phyloP scores from a whole-genome alignment of 1,140 invertebrate genomes.

The Zaprionus camerounensis region DNA sequence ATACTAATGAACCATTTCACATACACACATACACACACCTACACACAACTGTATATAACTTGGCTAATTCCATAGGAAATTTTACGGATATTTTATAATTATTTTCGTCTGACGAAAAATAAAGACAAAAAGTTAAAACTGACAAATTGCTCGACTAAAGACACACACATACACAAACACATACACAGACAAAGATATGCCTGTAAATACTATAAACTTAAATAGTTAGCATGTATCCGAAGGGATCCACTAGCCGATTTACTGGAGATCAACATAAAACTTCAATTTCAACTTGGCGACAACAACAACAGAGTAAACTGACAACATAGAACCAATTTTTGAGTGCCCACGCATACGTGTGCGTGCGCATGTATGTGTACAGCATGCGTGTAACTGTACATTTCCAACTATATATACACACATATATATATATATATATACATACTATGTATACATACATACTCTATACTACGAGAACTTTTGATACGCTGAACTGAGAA shows the following conservation, averaged over 20 bases:
- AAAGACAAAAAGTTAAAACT: slow-evolving; percentile 6
- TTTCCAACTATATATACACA: slow-evolving; percentile 47
- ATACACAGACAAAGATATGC: slow-evolving; percentile 19
- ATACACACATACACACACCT: slow-evolving; percentile 2
- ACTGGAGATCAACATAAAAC: slow-evolving; percentile 19
- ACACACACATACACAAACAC: background rate
- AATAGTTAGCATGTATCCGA: slow-evolving; percentile 41
- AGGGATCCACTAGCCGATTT: slow-evolving; percentile 19
- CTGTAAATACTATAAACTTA: slow-evolving; percentile 25
- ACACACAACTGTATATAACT: slow-evolving; percentile 13
- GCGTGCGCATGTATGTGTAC: slow-evolving; percentile 1
- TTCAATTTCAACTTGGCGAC: slow-evolving; percentile 37
- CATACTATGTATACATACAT: slow-evolving; percentile 7
- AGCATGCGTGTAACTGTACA: slow-evolving; percentile 53
- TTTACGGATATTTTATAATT: slow-evolving; percentile 7
- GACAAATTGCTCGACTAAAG: slow-evolving; percentile 10
- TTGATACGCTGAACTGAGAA: slow-evolving; percentile 54
- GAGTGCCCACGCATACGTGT: slow-evolving; percentile 39
- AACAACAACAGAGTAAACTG: slow-evolving; percentile 26
- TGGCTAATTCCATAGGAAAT: slow-evolving; percentile 15
- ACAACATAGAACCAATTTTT: slow-evolving; percentile 76
- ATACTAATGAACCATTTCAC: slow-evolving; percentile 10
- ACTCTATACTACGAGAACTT: slow-evolving; percentile 41
- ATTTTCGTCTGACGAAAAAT: slow-evolving; percentile 9
- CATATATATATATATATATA: slow-evolving; percentile 23